Base-by-base conservation (phyloP, 2,797 vertebrate genomes). In the Lerista edwardsae region DNA sequence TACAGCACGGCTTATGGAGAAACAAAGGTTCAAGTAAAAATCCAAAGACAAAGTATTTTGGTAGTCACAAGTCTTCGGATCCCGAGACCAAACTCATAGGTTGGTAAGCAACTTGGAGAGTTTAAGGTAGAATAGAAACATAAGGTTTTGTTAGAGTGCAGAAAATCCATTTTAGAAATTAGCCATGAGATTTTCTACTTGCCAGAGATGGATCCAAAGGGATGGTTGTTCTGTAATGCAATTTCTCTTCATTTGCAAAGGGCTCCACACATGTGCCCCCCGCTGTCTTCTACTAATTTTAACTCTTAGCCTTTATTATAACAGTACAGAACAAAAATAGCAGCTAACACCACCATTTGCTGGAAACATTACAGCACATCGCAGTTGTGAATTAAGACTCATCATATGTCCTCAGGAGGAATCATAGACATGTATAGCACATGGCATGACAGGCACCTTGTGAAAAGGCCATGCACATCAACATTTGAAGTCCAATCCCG, bases 221-320 rank as follows among this genome's bases (percentile, higher is more conserved):
- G 36, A 67, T 39, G 8, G 31, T 59, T 59, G 67, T 78, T 84
- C 76, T 61, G 47, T 64, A 77, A 78, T 65, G 39, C 68, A 67
- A 36, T 80, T 80, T 84, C 44, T 44, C 44, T 76, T 69, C 51
- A 65, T 72, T 73, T 81, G 44, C 67, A 61, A 81, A 87, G 68
- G 39, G 31, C 21, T 9, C 73, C n/a, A 44, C 44, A 34, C 44
- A 75, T 81, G 29, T 80, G 67, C 44, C 73, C 86, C 67, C 73
- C 72, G 34, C 59, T 44, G 34, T 59, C n/a, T 29, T 59, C 11
- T 27, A 29, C 67, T 44, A 65, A 77, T 72, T 84, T 71, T 62
- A 76, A 68, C 51, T 39, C 55, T 76, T 72, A 57, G 74, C 61
- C 67, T 84, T 77, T 59, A 72, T 81, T 81, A 69, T 79, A 55